Base-by-base conservation (phyloP, 2,113 vertebrate genomes). In the Amphilophus citrinellus region DNA sequence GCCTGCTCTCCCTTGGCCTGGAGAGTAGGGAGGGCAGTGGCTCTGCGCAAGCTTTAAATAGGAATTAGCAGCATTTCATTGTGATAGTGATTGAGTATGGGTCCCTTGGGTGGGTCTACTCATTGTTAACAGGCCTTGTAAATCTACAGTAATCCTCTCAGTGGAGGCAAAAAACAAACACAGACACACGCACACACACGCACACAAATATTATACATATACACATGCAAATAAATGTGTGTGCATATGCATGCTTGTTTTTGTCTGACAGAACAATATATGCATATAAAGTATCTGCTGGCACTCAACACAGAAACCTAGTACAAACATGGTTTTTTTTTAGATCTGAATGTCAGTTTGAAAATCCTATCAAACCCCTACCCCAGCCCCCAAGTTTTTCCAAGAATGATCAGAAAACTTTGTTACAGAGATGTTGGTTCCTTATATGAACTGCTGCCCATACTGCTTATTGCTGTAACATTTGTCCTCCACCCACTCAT, bases 11-110 rank as follows among this genome's bases (percentile, higher is more conserved):
- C 73, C 68, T 77, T 3, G 22, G 86, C 80, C 77, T 11, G 58
- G 65, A 61, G 87, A 83, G 84, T 62, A 66, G 82, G 89, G 85
- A 87, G 89, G 88, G 84, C 88, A 89, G 89, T 3, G 91, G 87
- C 89, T 88, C 56, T 79, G 92, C 7, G 61, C 83, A 77, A 83
- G 92, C 90, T 91, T 94, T 93, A 93, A 93, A 95, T 88, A 83
- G 94, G 94, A 95, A 95, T 95, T 95, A 95, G 92, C 90, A 89
- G 90, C 65, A 44, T 94, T 93, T 93, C 88, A 94, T 95, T 94
- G 92, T 93, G 91, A 90, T 90, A 82, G 92, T 94, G 91, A 94
- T 94, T 91, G 94, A 93, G 90, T 84, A 71, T 87, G 90, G 79
- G 86, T 94, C 94, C 91, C 92, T 24, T 44, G 91, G 92, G 92